These are phyloP conservation scores for Chrysemys picta DNA, from an alignment of 2,113 vertebrate species.

Conservation along the genomic window DNA sequence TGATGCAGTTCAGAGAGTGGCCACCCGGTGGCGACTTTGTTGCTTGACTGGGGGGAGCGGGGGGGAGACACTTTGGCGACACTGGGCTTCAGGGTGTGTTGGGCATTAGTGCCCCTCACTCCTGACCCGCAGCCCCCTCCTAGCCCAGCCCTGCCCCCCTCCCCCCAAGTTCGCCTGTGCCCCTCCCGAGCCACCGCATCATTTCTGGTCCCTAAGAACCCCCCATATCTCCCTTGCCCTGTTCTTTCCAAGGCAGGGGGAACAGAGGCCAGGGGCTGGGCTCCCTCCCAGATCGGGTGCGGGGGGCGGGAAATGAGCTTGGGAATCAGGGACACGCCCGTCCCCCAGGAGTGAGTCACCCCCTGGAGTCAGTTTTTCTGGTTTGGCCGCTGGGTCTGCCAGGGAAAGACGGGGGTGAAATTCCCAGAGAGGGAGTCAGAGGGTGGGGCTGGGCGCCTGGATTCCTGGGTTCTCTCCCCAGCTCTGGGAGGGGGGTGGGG, in stretches of 20 bases:
- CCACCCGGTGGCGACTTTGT: not conserved
- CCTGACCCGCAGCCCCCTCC: not conserved
- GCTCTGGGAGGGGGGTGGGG: not conserved
- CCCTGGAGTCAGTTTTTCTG: not conserved
- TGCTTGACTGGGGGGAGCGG: not conserved
- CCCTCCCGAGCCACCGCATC: not conserved
- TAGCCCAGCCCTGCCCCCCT: no score
- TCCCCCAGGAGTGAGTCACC: not conserved
- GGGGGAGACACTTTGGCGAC: no score
- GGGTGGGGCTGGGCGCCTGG: not conserved
- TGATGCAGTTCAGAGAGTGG: not conserved
- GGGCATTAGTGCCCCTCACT: not conserved
- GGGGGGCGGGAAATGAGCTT: not conserved
- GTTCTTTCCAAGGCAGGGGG: not conserved
- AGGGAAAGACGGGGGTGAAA: not conserved
- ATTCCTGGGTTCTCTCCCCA: not conserved
- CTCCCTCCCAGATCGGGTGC: not conserved
- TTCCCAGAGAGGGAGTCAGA: not conserved
- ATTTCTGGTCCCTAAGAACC: not conserved
- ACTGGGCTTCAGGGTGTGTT: not conserved
- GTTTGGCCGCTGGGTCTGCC: not conserved
- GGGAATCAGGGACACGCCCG: not conserved
- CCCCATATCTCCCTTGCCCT: not conserved
- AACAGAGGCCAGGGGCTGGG: not conserved
- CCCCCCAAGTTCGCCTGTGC: not conserved